Base-by-base conservation (phyloP, 2,797 vertebrate species). In the Pseudocheirus occidentalis region DNA sequence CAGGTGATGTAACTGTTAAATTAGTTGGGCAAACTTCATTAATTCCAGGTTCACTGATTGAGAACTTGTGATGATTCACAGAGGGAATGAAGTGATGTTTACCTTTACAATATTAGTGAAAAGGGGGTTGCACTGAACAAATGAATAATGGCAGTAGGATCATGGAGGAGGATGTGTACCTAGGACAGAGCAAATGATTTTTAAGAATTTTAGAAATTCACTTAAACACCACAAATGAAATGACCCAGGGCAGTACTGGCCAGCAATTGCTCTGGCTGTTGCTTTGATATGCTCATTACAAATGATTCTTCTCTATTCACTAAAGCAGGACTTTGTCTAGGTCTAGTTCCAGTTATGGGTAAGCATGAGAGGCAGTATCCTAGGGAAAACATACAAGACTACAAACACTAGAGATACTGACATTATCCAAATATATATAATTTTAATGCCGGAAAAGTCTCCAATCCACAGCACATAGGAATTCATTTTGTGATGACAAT, bases 281-380 rank as follows among this genome's bases (percentile, higher is more conserved):
- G 9, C 27, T 90, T 91, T 95, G 57, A 95, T 73, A 95, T 95
- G 87, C 55, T 96, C 90, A 90, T 73, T 93, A 50, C 34, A 92
- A 91, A 93, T 90, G 56, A 93, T 94, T 95, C 56, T 95, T 90
- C 95, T n/a, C 24, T 95, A 40, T 55, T 95, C 46, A 90, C 94
- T 94, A 94, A 95, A 91, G 90, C 55, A 52, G 5, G 11, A 18
- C 92, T 87, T 91, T 91, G 4, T 81, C 81, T 50, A 9, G 81
- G n/a, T 73, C 55, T 28, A 55, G 34, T 57, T 94, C 18, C 27
- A 55, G 4, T 96, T 50, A 92, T 28, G 40, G 73, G 73, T 50
- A 87, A 50, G 40, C 73, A 50, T 11, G 40, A 87, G 40, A 87
- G 24, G 73, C 24, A 1, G 1, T 27, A 9, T 50, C 73, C 40